Evolutionary conservation across 2,113 vertebrate genomes (phyloP).

Genomic region (Myodes glareolus): DNA sequence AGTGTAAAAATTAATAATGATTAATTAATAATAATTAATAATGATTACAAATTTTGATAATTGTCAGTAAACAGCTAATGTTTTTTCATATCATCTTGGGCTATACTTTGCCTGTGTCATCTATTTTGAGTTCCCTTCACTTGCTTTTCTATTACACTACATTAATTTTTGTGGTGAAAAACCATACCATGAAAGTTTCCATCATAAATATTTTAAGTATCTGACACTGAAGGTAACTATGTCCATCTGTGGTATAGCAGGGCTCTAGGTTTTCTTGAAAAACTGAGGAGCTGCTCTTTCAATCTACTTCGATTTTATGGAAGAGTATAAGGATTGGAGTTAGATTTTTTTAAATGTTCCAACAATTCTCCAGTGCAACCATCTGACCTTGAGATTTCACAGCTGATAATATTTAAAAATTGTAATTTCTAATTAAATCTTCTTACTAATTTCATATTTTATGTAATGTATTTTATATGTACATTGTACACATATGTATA

Average conservation of each 20-base stretch:
- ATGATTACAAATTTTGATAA: neutral
- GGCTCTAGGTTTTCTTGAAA: neutral
- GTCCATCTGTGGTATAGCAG: neutral
- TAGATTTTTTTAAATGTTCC: neutral
- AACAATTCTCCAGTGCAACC: neutral
- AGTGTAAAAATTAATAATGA: neutral
- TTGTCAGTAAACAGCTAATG: neutral
- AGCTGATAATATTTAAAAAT: neutral
- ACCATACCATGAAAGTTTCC: neutral
- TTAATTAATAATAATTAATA: neutral
- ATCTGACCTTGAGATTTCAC: neutral
- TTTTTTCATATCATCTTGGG: neutral
- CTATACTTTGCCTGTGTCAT: neutral
- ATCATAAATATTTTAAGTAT: neutral
- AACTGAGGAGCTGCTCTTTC: neutral
- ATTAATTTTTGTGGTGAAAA: neutral
- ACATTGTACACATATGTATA: neutral
- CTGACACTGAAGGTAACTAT: neutral
- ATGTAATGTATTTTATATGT: neutral
- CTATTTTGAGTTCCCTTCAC: neutral
- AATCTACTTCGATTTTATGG: neutral
- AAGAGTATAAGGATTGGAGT: neutral
- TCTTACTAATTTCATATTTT: neutral
- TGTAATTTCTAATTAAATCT: neutral
- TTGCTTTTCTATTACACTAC: neutral